These are phyloP conservation scores for Xiphophorus hellerii DNA, from an alignment of 2,113 vertebrate genomes.

Conservation along the genomic window DNA sequence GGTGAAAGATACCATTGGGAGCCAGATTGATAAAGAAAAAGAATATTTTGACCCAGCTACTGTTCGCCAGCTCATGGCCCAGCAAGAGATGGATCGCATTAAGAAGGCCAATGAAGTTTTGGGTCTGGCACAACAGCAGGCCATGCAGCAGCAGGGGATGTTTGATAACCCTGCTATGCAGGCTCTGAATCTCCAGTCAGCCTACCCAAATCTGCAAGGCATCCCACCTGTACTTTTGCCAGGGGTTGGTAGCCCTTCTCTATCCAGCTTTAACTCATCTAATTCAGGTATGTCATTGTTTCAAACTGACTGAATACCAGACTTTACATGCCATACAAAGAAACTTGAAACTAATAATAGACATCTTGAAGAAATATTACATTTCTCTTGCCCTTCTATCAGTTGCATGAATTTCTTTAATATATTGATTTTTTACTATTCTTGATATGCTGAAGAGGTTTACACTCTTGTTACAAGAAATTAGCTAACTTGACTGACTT, in stretches of 20 bases:
- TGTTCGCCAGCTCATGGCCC: constrained; percentile 98
- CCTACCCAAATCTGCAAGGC: constrained; percentile 94
- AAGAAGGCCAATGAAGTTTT: constrained; percentile 99
- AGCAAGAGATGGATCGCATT: constrained; percentile 98
- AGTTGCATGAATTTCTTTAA: background rate
- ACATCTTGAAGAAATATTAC: background rate
- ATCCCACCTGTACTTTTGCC: constrained; percentile 96
- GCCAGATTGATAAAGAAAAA: constrained; percentile 98
- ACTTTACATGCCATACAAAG: background rate
- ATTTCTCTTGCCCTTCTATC: background rate
- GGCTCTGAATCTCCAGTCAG: constrained; percentile 93
- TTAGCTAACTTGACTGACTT: background rate
- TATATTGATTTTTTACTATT: background rate
- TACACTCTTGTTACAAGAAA: background rate
- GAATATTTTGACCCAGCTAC: constrained; percentile 99
- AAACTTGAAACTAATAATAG: background rate
- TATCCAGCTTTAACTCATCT: constrained; percentile 96
- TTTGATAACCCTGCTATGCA: constrained; percentile 95
- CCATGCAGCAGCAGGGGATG: constrained; percentile 92
- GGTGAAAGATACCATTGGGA: constrained; percentile 99
- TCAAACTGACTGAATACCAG: background rate
- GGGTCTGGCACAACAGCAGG: constrained; percentile 92
- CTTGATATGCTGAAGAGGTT: background rate
- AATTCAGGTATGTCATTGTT: constrained; percentile 91
- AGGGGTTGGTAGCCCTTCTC: constrained; percentile 94